Conservation (phyloP, 2,797 vertebrate genomes). For the Philypnodon macrostomus region DNA sequence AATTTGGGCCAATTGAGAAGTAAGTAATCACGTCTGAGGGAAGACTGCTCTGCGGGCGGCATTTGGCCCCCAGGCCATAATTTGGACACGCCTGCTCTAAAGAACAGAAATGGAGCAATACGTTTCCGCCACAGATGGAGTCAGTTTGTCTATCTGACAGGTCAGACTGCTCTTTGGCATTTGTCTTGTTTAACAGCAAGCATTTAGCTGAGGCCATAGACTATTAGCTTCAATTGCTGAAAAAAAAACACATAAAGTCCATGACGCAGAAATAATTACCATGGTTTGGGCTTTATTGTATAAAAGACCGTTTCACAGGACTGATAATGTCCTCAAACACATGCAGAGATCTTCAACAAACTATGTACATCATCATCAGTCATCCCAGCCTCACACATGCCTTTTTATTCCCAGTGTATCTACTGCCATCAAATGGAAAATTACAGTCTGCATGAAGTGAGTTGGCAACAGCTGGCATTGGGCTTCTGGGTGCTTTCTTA, state of each 20-base stretch:
- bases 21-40: no score
- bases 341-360: no score
- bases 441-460: not conserved
- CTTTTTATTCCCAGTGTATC: not conserved
- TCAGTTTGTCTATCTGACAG: constrained; percentile 38
- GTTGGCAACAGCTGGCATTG: constrained; percentile 6
- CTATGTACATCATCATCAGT: no score
- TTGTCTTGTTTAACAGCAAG: constrained; percentile 30
- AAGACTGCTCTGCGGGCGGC: no score
- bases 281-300: not conserved
- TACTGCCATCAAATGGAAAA: not conserved
- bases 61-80: no score
- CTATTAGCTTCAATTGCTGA: constrained; percentile 15
- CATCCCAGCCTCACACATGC: no score
- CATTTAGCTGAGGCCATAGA: not conserved
- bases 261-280: constrained; percentile 10
- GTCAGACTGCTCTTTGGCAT: constrained; percentile 54
- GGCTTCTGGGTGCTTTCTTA: constrained; percentile 10
- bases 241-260: constrained; percentile 17
- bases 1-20: no score
- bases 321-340: not conserved
- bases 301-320: not conserved
- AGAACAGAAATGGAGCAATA: constrained; percentile 2
- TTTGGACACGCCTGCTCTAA: no score
- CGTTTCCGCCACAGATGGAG: constrained; percentile 13